Evolutionary conservation across 2,888 invertebrate genomes (phyloP).

Genomic region (Apantesis nais): DNA sequence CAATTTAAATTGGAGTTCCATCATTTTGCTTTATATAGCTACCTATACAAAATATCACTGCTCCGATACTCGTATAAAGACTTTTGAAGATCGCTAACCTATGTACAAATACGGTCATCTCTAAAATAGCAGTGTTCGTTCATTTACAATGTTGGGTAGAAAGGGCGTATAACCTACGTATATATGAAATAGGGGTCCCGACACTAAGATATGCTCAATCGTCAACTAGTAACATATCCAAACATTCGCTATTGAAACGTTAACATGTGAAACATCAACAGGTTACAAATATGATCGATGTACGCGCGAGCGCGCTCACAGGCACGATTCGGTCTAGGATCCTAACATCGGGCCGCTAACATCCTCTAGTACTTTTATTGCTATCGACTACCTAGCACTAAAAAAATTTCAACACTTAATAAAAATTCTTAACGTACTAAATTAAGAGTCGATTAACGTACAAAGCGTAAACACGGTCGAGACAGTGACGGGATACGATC

Average conservation of each 20-base stretch:
- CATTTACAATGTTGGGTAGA: constrained; percentile 49
- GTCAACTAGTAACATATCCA: constrained; percentile 54
- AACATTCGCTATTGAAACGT: constrained; percentile 46
- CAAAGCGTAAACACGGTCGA: constrained; percentile 50
- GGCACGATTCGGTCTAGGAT: constrained; percentile 69
- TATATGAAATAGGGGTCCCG: constrained; percentile 57
- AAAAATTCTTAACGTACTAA: constrained; percentile 64
- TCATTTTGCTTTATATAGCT: constrained; percentile 61
- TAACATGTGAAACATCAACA: constrained; percentile 57
- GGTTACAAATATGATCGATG: constrained; percentile 53
- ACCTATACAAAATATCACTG: constrained; percentile 82
- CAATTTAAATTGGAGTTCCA: constrained; percentile 57
- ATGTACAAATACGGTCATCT: constrained; percentile 74
- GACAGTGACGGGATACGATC: constrained; percentile 47
- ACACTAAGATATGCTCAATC: constrained; percentile 56
- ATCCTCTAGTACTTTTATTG: constrained; percentile 58
- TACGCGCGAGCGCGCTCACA: constrained; percentile 52
- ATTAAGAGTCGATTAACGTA: constrained; percentile 59
- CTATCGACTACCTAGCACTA: constrained; percentile 73
- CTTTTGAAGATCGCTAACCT: constrained; percentile 63
- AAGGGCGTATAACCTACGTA: constrained; percentile 53
- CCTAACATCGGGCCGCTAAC: constrained; percentile 60
- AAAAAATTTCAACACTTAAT: constrained; percentile 74
- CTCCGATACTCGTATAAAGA: constrained; percentile 75
- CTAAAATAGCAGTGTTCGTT: constrained; percentile 69